Base-by-base conservation (phyloP, 2,113 vertebrate species). In the Pipra filicauda region DNA sequence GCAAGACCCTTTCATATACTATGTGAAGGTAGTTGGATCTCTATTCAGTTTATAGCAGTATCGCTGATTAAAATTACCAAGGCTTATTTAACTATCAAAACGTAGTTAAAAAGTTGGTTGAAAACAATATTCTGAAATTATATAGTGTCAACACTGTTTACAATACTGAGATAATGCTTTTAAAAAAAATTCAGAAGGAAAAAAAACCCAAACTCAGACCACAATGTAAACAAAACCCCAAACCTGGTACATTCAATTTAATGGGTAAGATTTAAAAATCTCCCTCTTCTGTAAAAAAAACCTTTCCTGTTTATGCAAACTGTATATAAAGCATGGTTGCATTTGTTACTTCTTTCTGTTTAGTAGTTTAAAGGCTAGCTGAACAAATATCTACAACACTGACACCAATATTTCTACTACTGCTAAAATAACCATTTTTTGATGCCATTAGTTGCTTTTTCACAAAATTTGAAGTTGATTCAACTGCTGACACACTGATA, bases 121-220 rank as follows among this genome's bases (percentile, higher is more conserved):
- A 96, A 94, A 81, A 64, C 21, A 90, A 81, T 91, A 59, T 78
- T 93, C 76, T 78, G 37, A 96, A 96, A 85, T 90, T 17, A 93
- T 88, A 87, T 72, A 62, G 66, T 88, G 28, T 33, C n/a, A 67
- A 31, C 14, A 58, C 9, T 88, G 77, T 44, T 85, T 97, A 86
- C 20, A 62, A 61, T 85, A 73, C 24, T 77, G 66, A 96, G 54
- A 89, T 91, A 96, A 95, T 75, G 46, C 18, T 44, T 92, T 89
- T 73, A 72, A 70, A 76, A 52, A 20, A 31, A 72, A 11, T 31
- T 9, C 20, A 74, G 18, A 54, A 24, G 6, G 9, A 7, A 16
- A 31, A 27, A 17, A 37, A 12, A 3, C 6, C 19, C 28, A 65
- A 43, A 15, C 26, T 3, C 8, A 74, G 35, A n/a, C 20, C 9